These are phyloP conservation scores for Heterodera filipjevi DNA, from an alignment of 2,888 invertebrate genomes.

Conservation along the genomic window DNA sequence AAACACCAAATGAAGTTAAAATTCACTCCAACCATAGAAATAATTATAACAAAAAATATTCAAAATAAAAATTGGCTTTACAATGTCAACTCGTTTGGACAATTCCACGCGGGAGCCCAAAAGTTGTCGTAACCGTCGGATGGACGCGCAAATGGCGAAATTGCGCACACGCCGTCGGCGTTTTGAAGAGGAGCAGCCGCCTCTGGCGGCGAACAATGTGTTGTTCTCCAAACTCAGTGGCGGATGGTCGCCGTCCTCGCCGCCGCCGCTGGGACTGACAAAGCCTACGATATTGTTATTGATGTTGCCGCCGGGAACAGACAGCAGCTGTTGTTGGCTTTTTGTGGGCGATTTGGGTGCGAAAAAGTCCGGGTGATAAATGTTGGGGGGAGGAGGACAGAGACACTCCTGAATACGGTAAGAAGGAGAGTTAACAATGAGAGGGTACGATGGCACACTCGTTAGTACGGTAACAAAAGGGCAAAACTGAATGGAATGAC, in stretches of 20 bases:
- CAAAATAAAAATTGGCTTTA: constrained; percentile 30
- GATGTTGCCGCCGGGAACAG: constrained; percentile 29
- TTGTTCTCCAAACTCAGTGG: constrained; percentile 22
- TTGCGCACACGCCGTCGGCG: constrained; percentile 28
- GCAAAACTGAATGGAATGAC: too few species aligned
- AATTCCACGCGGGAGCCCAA: constrained; percentile 49
- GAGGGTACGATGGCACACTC: too few species aligned
- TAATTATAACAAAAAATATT: too few species aligned
- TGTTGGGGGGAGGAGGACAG: constrained; percentile 52
- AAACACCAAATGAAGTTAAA: too few species aligned
- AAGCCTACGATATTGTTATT: constrained; percentile 44
- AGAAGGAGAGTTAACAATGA: too few species aligned
- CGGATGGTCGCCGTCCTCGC: constrained; percentile 44
- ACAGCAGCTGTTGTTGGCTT: constrained; percentile 1
- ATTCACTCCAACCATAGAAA: too few species aligned
- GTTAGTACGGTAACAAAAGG: too few species aligned
- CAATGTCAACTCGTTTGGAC: constrained; percentile 60
- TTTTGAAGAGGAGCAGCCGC: background rate
- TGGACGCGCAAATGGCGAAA: background rate
- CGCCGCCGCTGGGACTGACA: constrained; percentile 41
- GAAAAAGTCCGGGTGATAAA: constrained; percentile 28
- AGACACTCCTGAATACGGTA: constrained; percentile 51
- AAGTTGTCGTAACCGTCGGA: constrained; percentile 31
- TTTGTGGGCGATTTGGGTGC: constrained; percentile 9
- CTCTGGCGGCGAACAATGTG: constrained; percentile 4